Base-by-base conservation (phyloP, 1,140 invertebrate species). In the Frieseomelitta varia region DNA sequence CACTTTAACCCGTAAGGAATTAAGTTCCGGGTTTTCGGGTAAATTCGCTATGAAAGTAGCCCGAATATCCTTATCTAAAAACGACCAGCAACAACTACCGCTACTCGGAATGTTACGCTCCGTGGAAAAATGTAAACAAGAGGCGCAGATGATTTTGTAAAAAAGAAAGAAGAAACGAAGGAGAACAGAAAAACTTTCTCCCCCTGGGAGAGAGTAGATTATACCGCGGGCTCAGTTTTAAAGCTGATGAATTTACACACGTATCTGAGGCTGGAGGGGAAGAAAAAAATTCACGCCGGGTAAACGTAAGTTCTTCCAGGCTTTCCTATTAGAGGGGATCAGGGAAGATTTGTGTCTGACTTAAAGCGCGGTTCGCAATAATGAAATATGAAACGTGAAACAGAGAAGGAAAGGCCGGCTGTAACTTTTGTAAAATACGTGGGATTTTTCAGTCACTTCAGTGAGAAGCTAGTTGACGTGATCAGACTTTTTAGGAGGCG, bases 401-500 rank as follows among this genome's bases (percentile, higher is more conserved):
- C 24, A n/a, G 4, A 61, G 58, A n/a, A 47, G 39, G 24, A n/a
- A n/a, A n/a, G 24, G 11, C n/a, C n/a, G 24, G 24, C n/a, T 14
- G 10, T 3, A 14, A n/a, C 12, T 14, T 24, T 11, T 14, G 58
- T 3, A 61, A n/a, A 61, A 61, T 61, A 61, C 39, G 8, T 47
- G 39, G 39, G 39, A 47, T 47, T 47, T 47, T 47, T 47, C 0
- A 56, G 74, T 88, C 72, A 30, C 30, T 30, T 30, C 30, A 30
- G 30, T 30, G 30, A 56, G 77, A 75, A 73, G 53, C 30, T n/a
- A 4, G 11, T 75, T 65, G 68, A 76, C 63, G 63, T 67, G 80
- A n/a, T 47, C 30, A 39, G 84, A 88, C 83, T 87, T 87, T 61
- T 30, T 55, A 21, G 34, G 34, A 24, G 30, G 14, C n/a, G 14